Percentiles rank a stretch among this genome's conserved stretches.
Evolutionary conservation across 1,140 invertebrate genomes (phyloP).

Genomic region (Daktulosphaira vitifoliae): DNA sequence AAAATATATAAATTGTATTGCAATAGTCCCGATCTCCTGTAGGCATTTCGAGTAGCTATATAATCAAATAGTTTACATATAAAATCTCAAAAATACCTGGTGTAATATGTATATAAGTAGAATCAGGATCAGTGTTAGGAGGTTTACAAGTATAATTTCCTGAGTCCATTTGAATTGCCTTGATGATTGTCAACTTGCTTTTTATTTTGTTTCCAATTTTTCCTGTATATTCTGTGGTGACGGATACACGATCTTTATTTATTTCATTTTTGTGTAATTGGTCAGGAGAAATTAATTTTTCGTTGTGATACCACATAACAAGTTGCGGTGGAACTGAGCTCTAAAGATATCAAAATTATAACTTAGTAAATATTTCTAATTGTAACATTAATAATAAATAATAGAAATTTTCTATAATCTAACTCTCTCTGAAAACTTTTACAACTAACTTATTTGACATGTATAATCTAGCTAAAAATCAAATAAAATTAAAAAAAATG

Average conservation of each 20-base stretch:
- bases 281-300: constrained; percentile 60
- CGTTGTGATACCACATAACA: constrained; percentile 88
- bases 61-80: no score
- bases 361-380: no score
- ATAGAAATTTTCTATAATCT: no score
- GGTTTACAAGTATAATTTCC: constrained; percentile 86
- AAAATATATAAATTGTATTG: no score
- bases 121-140: constrained; percentile 78
- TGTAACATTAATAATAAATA: no score
- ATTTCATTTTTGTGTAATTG: constrained; percentile 64
- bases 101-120: constrained; percentile 80
- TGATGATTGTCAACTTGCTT: constrained; percentile 68
- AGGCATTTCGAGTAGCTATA: no score
- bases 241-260: constrained; percentile 68
- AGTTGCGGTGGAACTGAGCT: constrained; percentile 80
- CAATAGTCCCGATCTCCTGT: no score
- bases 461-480: no score
- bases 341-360: constrained; percentile 52
- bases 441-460: no score
- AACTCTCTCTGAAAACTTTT: no score
- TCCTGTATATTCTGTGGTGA: constrained; percentile 69
- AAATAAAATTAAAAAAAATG: no score
- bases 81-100: no score
- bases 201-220: constrained; percentile 64
- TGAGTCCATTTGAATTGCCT: constrained; percentile 73